phyloP scores from a whole-genome alignment of 1,140 invertebrate species.

The Phocides pigmalion region DNA sequence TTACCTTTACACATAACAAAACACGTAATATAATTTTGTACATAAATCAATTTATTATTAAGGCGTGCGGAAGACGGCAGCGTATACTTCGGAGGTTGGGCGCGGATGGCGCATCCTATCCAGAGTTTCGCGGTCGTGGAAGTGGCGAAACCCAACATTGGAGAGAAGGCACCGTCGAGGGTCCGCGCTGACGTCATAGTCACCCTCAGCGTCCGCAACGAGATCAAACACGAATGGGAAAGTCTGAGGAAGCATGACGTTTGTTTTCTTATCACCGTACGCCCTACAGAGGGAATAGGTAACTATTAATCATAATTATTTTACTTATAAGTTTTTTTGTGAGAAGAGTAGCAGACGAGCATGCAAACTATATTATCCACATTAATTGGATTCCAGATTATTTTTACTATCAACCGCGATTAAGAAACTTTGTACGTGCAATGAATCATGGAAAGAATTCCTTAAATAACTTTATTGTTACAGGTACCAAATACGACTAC shows the following conservation, averaged over 20 bases:
- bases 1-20: too few species aligned
- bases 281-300: slow-evolving; percentile 93
- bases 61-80: slow-evolving; percentile 94
- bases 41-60: background rate
- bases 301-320: slow-evolving; percentile 45
- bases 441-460: too few species aligned
- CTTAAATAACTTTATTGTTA: slow-evolving; percentile 20
- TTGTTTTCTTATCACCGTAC: slow-evolving; percentile 97
- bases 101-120: slow-evolving; percentile 98
- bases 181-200: slow-evolving; percentile 97
- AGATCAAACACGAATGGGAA: slow-evolving; percentile 99
- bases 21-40: too few species aligned
- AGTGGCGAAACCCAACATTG: slow-evolving; percentile 94
- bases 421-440: too few species aligned
- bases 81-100: slow-evolving; percentile 98
- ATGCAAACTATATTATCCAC: too few species aligned
- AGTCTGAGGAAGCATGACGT: slow-evolving; percentile 98
- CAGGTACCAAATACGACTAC: slow-evolving; percentile 92
- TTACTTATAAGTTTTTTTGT: too few species aligned
- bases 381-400: too few species aligned
- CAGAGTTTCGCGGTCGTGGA: slow-evolving; percentile 97
- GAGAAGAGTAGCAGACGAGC: too few species aligned
- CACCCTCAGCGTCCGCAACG: slow-evolving; percentile 93
- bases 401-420: too few species aligned
- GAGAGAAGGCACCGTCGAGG: slow-evolving; percentile 96